Percentiles rank a stretch among this genome's conserved stretches.
Conservation (phyloP, 2,113 vertebrate genomes). For the Neodon shergylaensis region DNA sequence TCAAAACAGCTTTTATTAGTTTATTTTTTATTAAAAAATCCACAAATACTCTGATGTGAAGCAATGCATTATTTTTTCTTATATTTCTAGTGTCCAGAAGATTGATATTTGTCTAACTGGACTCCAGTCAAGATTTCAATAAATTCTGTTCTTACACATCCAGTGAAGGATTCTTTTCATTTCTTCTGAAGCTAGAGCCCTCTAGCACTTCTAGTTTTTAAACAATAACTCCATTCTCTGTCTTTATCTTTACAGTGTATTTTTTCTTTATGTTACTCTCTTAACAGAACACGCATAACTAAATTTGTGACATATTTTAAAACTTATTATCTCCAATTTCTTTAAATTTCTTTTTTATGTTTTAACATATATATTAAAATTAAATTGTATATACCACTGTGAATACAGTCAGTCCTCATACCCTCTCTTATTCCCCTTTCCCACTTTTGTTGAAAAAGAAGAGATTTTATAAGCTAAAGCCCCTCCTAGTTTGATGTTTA, state of each 20-base stretch:
- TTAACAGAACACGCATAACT: background rate
- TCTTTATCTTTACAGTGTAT: background rate
- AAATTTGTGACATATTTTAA: background rate
- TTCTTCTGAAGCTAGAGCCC: background rate
- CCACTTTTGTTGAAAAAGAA: background rate
- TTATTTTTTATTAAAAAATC: background rate
- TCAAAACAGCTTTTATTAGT: background rate
- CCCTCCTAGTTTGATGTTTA: background rate
- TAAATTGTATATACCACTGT: background rate
- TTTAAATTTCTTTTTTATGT: too few species aligned
- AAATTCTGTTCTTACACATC: background rate
- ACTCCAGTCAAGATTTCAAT: background rate
- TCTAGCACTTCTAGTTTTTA: background rate
- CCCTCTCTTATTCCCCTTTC: background rate
- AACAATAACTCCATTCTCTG: background rate
- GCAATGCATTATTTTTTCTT: background rate
- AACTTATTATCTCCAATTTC: background rate
- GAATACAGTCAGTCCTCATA: background rate
- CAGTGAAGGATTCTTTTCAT: background rate
- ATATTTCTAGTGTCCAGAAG: background rate
- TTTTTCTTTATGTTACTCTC: background rate
- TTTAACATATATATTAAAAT: too few species aligned
- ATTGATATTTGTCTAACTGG: background rate
- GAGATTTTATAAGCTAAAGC: background rate
- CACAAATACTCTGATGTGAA: background rate